Evolutionary conservation across 2,797 vertebrate genomes (phyloP), one percentile per base, ranked within the genome.

Genomic region (Crocidura indochinensis): DNA sequence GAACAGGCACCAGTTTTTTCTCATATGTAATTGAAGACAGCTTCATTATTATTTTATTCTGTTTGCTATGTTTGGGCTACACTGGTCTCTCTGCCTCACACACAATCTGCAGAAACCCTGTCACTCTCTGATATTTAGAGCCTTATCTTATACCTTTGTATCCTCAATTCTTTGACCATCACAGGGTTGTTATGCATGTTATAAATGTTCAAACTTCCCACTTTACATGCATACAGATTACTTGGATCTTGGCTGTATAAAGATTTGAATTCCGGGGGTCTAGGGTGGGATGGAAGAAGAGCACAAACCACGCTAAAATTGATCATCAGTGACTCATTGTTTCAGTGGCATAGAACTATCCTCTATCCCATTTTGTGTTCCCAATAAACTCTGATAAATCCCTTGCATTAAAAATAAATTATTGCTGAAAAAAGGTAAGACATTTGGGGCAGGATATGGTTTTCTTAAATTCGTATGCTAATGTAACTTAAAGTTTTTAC

Each of bases 31-130:
- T 44, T 20, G 27, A 44, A 83, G 8, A 14, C 72, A 22, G 88
- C 69, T 72, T 53, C 88, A 47, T 74, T 47, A 15, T 90, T 68
- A 72, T 22, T 81, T 91, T 82, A 75, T 67, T 76, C 75, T 31
- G 1, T 26, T 46, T 85, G 6, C 24, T 80, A 0, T 1, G 10
- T 77, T 91, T 80, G 51, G 51, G 51, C 31, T 74, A 87, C 65
- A 51, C 31, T 51, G 44, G 14, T 15, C 10, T 69, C 5, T 67
- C 15, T 73, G 24, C 0, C 0, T 91, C 12, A 46, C 8, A 4
- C 19, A 56, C 17, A 17, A 10, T n/a, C 1, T 10, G 51, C 27
- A 26, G 1, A 11, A 6, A 38, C 19, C 27, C 29, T 22, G 22
- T 38, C 22, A 10, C 44, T 84, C 51, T 27, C 20, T 75, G n/a